phyloP scores from a whole-genome alignment of 2,797 vertebrate genomes.

The Fundulus diaphanus region DNA sequence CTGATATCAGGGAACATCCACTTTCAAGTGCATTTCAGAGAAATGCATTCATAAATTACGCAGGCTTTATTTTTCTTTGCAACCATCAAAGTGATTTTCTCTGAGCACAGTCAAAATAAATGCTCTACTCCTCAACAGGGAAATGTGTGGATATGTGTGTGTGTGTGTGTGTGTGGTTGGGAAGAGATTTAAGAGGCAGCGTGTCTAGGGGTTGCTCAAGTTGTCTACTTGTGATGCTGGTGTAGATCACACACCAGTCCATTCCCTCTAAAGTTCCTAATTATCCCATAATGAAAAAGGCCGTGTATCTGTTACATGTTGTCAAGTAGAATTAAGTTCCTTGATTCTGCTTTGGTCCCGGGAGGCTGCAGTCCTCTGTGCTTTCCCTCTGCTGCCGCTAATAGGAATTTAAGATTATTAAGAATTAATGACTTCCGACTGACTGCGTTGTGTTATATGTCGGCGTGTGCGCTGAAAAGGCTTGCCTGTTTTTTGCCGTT shows the following conservation, averaged over 20 bases:
- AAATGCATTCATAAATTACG: conserved; percentile 61
- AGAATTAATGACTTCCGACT: conserved; percentile 58
- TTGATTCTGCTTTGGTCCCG: conserved; percentile 59
- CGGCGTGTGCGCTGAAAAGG: conserved; percentile 1
- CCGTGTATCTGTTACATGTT: conserved; percentile 56
- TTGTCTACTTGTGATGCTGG: conserved; percentile 35
- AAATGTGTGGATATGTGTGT: neutral
- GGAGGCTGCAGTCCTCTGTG: conserved; percentile 57
- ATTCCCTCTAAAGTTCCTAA: conserved; percentile 56
- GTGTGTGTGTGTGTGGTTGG: neutral
- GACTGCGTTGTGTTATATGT: conserved; percentile 10
- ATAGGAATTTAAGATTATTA: conserved; percentile 64
- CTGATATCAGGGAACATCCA: conserved; percentile 47
- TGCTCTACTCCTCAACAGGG: conserved; percentile 21
- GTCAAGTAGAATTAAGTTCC: conserved; percentile 68
- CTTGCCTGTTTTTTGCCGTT: neutral
- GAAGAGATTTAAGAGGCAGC: neutral
- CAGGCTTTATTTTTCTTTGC: conserved; percentile 63
- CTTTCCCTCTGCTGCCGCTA: conserved; percentile 63
- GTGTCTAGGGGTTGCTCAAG: conserved; percentile 15
- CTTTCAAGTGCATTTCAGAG: conserved; percentile 56
- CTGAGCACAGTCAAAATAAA: conserved; percentile 63
- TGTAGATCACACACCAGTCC: conserved; percentile 47
- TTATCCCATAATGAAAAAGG: conserved; percentile 60
- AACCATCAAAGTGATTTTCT: conserved; percentile 67